Evolutionary conservation across 2,113 vertebrate genomes (phyloP), one percentile per base, ranked within the genome.

Genomic region (Chrysochloris asiatica): DNA sequence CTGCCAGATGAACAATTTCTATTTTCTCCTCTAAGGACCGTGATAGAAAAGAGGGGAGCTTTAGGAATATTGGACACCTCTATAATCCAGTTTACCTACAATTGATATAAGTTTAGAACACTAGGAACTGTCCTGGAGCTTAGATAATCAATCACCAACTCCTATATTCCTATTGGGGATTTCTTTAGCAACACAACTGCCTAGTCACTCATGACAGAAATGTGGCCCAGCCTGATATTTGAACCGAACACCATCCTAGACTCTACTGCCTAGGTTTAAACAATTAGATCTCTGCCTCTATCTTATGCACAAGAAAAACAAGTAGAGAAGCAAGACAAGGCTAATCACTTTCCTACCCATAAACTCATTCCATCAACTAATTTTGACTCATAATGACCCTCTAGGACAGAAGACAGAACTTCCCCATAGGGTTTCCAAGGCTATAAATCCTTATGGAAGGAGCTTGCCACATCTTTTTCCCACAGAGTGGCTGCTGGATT

Each of bases 1-100:
- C 77, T 94, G 77, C 92, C 91, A 95, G 86, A 43, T 95, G 86
- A 83, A 72, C 54, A 50, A 83, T 84, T 93, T 93, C 63, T 65
- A 72, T 91, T 88, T 93, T 81, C 83, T 61, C 72, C 48, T 89
- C 52, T 43, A 90, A 38, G 14, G 77, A 83, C 50, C 59, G 22
- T 14, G 10, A 91, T 28, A 80, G 45, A 95, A 75, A 41, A n/a
- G 43, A 92, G 75, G 88, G 30, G 71, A 47, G 21, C n/a, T 88
- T 85, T 2, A 19, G 76, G 59, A 81, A 81, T 22, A 83, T 59
- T 86, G 26, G 52, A 73, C 52, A 72, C 6, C 13, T 88, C 54
- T 82, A 7, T 28, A 22, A 1, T 87, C 52, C 52, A 86, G 63
- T 26, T 90, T 16, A 86, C 59, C 45, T 86, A 63, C 47, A 92